Evolutionary conservation across 2,797 vertebrate genomes (phyloP), one percentile per base, ranked within the genome.

Genomic region (Anniella stebbinsi): DNA sequence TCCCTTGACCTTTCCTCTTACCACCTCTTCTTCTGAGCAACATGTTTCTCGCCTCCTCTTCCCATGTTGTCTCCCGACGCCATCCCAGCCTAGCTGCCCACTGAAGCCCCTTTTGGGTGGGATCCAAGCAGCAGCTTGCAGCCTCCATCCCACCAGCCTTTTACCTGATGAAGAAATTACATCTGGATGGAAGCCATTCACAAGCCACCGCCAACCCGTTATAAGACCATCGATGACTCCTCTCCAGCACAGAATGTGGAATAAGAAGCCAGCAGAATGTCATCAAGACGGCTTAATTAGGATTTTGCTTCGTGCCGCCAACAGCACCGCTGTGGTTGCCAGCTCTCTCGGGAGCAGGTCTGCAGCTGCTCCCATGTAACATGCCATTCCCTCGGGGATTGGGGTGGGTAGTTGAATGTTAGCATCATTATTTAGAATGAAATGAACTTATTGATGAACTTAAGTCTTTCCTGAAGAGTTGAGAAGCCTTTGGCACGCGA

Each of bases 351-450:
- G 78, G 70, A 83, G 69, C 10, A 2, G 85, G 70, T 8, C 57
- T 45, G 70, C 89, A 87, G 85, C 23, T 87, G 89, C 33, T 23
- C 78, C 17, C 82, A 66, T 63, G 41, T 76, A 23, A 54, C 11
- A 0, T 9, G 23, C n/a, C 9, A 57, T 51, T 60, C 72, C 41
- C 57, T 51, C 77, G 7, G 17, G 33, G 28, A 33, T 1, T 45
- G 6, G 63, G 33, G 75, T 4, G 51, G 38, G 63, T 11, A 77
- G 17, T 2, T 17, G 66, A 33, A 51, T 23, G 54, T 67, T 78
- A 25, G 45, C 33, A 21, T 76, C 73, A 51, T 48, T 81, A 30
- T 48, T 63, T 28, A 54, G 21, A 63, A 86, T 33, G 28, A 36
- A 67, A 63, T 21, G 21, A 36, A 4, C 45, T 38, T 66, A 30